A percentile compares a stretch with the other conserved stretches of the same genome.
Evolutionary conservation across 2,113 vertebrate genomes (phyloP).

Genomic region (Prietella phreatophila): DNA sequence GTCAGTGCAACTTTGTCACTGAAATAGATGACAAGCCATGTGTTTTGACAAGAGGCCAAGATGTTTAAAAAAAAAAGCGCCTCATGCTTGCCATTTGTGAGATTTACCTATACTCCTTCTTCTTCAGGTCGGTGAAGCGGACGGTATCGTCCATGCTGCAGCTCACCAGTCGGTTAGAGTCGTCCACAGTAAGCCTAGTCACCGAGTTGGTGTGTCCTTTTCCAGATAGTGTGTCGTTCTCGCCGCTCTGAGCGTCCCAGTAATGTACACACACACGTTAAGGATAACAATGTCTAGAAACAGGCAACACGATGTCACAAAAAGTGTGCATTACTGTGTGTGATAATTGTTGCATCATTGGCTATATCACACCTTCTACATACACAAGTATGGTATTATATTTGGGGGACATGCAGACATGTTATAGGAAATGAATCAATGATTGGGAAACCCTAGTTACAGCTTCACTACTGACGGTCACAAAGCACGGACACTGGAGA

Average conservation of each 20-base stretch:
- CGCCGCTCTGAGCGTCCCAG: slow-evolving; percentile 89
- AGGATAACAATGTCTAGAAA: not conserved
- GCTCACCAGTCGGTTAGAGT: slow-evolving; percentile 78
- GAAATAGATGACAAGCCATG: not conserved
- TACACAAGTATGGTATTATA: not conserved
- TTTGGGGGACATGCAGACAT: not conserved
- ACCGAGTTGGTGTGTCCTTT: slow-evolving; percentile 95
- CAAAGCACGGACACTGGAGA: not conserved
- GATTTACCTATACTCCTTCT: slow-evolving; percentile 85
- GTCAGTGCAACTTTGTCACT: no score
- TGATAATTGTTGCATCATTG: no score
- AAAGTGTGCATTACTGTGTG: no score
- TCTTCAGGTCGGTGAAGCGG: slow-evolving; percentile 80
- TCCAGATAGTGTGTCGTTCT: slow-evolving; percentile 83
- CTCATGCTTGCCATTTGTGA: not conserved
- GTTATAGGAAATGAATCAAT: not conserved
- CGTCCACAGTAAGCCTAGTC: slow-evolving; percentile 79
- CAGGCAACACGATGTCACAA: no score
- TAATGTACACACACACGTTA: slow-evolving; percentile 75
- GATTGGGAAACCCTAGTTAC: not conserved
- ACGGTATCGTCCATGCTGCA: slow-evolving; percentile 97
- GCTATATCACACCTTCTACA: not conserved
- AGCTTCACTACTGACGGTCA: no score
- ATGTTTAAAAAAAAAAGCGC: not conserved
- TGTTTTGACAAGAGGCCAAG: not conserved